Percentiles rank a stretch among this genome's conserved stretches.
These are phyloP conservation scores for Ridgeia piscesae DNA, from an alignment of 1,140 invertebrate species.

Conservation along the genomic window DNA sequence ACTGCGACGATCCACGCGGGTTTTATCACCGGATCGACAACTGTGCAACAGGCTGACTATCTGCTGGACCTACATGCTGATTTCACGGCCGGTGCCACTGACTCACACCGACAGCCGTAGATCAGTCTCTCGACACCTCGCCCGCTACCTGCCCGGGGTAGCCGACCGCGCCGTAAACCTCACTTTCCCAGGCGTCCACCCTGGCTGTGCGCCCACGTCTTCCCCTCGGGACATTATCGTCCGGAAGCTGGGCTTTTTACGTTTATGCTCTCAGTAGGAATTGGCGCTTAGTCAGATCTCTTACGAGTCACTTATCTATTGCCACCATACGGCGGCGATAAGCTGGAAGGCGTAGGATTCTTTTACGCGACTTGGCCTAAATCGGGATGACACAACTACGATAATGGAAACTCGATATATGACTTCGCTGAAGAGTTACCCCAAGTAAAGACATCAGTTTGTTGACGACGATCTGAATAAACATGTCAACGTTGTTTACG, in stretches of 20 bases:
- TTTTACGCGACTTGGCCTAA: not conserved
- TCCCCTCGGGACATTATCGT: not conserved
- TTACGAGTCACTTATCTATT: not conserved
- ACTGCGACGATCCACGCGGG: too few species aligned
- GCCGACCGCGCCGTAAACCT: not conserved
- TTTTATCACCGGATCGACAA: too few species aligned
- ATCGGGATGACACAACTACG: not conserved
- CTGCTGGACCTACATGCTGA: not conserved
- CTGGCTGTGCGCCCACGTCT: too few species aligned
- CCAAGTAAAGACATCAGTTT: not conserved
- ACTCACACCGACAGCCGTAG: not conserved
- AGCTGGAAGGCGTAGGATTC: not conserved
- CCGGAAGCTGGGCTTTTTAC: not conserved
- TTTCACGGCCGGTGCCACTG: not conserved
- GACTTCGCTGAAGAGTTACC: not conserved
- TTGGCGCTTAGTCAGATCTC: not conserved
- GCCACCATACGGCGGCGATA: not conserved
- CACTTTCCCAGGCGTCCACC: not conserved
- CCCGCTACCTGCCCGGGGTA: not conserved
- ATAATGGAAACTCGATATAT: not conserved
- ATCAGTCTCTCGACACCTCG: not conserved
- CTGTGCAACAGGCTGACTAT: not conserved
- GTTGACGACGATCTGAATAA: not conserved
- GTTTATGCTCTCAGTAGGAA: not conserved
- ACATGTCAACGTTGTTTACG: not conserved